Conservation (phyloP, 2,113 vertebrate genomes). For the Colaptes auratus region DNA sequence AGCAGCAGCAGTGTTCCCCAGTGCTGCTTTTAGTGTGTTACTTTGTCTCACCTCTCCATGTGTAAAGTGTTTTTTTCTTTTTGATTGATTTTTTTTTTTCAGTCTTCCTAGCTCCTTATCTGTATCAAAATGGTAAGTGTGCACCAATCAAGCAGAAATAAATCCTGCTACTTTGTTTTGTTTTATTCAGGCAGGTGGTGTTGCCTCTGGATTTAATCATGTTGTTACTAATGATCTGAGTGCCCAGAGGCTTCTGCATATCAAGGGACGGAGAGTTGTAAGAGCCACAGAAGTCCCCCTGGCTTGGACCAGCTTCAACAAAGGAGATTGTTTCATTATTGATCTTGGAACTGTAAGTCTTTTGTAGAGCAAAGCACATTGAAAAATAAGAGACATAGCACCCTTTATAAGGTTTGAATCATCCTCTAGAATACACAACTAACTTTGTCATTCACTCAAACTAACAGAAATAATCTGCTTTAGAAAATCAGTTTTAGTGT, state of each 20-base stretch:
- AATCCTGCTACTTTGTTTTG: background rate
- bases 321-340: conserved; percentile 92
- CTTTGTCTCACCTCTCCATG: background rate
- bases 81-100: background rate
- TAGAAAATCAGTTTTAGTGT: background rate
- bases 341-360: conserved; percentile 89
- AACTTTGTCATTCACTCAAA: background rate
- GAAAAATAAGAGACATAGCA: background rate
- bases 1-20: background rate
- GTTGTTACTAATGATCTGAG: conserved; percentile 89
- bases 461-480: background rate
- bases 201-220: conserved; percentile 90
- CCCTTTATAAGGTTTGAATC: background rate
- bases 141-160: background rate
- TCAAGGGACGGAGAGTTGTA: conserved; percentile 90
- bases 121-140: background rate
- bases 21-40: background rate
- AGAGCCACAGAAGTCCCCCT: conserved; percentile 88
- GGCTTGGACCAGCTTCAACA: conserved; percentile 90
- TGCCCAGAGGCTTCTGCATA: conserved; percentile 84
- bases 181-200: conserved; percentile 84
- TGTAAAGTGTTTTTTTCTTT: background rate
- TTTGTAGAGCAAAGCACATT: background rate
- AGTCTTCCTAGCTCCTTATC: background rate
- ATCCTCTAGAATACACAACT: background rate